phyloP scores from a whole-genome alignment of 2,888 invertebrate genomes.

The Heliothis peltigera region DNA sequence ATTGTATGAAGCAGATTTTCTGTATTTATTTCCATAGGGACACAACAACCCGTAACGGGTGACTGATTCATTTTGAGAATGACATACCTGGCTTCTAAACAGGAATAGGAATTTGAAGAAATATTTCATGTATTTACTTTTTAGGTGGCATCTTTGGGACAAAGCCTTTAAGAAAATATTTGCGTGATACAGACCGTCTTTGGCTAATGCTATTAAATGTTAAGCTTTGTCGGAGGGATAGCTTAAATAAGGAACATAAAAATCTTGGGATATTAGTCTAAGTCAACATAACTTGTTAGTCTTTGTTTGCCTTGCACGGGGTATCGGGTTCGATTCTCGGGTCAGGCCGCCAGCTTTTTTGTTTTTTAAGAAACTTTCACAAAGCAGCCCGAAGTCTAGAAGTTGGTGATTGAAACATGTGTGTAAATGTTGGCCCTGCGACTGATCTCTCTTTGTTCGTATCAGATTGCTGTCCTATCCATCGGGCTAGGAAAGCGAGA shows the following conservation, averaged over 20 bases:
- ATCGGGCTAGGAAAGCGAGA: too few species aligned
- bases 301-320: too few species aligned
- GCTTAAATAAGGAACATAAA: neutral
- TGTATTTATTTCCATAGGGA: neutral
- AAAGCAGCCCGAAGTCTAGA: too few species aligned
- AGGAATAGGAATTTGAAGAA: constrained; percentile 58
- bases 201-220: constrained; percentile 41
- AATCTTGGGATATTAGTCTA: too few species aligned
- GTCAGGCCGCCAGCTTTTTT: too few species aligned
- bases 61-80: constrained; percentile 68
- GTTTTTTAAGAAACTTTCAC: too few species aligned
- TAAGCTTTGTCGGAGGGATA: constrained; percentile 23
- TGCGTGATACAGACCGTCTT: constrained; percentile 43
- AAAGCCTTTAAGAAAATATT: constrained; percentile 49
- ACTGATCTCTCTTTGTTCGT: too few species aligned
- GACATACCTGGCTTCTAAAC: constrained; percentile 47
- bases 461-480: too few species aligned
- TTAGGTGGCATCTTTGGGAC: constrained; percentile 44
- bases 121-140: constrained; percentile 59
- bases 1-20: neutral
- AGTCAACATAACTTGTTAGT: too few species aligned
- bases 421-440: too few species aligned
- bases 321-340: too few species aligned
- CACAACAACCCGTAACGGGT: constrained; percentile 58
- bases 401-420: too few species aligned